phyloP scores from a whole-genome alignment of 2,888 invertebrate genomes.

The Crocallis elinguaria region DNA sequence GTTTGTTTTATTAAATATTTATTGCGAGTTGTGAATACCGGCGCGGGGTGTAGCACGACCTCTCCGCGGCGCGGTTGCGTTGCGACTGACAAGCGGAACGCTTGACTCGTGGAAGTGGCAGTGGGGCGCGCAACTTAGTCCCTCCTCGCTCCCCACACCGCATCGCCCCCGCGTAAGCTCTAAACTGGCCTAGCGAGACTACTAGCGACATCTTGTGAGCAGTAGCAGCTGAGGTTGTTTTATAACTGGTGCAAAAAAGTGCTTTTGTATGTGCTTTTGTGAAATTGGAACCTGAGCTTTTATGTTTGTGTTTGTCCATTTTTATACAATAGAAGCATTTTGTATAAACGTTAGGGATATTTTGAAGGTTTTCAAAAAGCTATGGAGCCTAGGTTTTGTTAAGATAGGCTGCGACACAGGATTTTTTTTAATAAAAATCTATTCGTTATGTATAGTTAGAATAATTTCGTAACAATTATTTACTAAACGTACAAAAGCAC shows the following conservation, averaged over 20 bases:
- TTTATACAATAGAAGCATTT: constrained; percentile 2
- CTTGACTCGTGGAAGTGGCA: constrained; percentile 73
- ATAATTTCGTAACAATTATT: neutral
- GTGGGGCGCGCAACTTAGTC: constrained; percentile 73
- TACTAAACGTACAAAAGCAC: neutral
- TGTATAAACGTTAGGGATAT: neutral
- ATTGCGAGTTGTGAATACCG: constrained; percentile 71
- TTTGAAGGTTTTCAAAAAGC: no score
- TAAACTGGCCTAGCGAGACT: constrained; percentile 42
- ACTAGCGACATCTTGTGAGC: constrained; percentile 66
- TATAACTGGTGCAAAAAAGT: constrained; percentile 1
- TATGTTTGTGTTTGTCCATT: neutral
- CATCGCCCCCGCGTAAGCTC: constrained; percentile 63
- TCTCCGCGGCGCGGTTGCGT: constrained; percentile 71
- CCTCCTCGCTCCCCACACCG: constrained; percentile 51
- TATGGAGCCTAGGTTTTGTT: no score
- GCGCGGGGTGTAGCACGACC: constrained; percentile 65
- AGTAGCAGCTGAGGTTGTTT: constrained; percentile 54
- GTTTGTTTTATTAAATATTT: constrained; percentile 77
- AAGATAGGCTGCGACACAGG: no score
- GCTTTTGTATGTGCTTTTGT: constrained; percentile 14
- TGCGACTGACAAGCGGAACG: constrained; percentile 76
- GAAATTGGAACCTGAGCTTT: constrained; percentile 8
- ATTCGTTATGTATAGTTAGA: neutral
- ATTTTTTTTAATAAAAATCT: no score